Percentiles rank a stretch among this genome's conserved stretches.
phyloP scores from a whole-genome alignment of 2,797 vertebrate genomes.

The Pipistrellus kuhlii region DNA sequence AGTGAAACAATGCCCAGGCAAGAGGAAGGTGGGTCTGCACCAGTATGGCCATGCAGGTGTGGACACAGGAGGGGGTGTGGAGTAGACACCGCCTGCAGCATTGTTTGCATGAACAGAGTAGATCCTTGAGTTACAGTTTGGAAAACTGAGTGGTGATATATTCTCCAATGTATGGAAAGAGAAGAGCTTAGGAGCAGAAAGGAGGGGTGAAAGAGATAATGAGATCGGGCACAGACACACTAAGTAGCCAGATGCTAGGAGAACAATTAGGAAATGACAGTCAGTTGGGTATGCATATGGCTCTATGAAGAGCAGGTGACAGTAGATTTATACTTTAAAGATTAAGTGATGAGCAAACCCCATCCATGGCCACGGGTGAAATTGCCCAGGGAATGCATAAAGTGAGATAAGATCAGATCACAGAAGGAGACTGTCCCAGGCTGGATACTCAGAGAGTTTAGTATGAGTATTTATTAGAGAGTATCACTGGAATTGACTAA shows the following conservation, averaged over 20 bases:
- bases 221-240: rapidly evolving
- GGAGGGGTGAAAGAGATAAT: background rate
- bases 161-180: background rate
- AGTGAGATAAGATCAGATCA: background rate
- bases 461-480: background rate
- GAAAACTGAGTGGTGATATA: background rate
- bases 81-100: background rate
- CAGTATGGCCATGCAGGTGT: too few relatives aligned
- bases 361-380: background rate
- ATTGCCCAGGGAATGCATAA: background rate
- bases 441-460: background rate
- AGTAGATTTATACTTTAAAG: background rate
- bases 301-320: background rate
- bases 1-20: background rate
- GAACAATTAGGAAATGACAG: background rate
- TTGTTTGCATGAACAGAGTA: background rate
- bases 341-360: background rate
- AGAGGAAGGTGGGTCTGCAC: background rate
- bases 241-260: background rate
- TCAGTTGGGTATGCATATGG: too few relatives aligned
- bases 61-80: rapidly evolving
- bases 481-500: background rate
- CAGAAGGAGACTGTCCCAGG: background rate
- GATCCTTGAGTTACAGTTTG: too few relatives aligned
- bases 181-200: background rate